Evolutionary conservation across 2,888 invertebrate genomes (phyloP), one percentile per base, ranked within the genome.

Genomic region (Andrena flavipes): DNA sequence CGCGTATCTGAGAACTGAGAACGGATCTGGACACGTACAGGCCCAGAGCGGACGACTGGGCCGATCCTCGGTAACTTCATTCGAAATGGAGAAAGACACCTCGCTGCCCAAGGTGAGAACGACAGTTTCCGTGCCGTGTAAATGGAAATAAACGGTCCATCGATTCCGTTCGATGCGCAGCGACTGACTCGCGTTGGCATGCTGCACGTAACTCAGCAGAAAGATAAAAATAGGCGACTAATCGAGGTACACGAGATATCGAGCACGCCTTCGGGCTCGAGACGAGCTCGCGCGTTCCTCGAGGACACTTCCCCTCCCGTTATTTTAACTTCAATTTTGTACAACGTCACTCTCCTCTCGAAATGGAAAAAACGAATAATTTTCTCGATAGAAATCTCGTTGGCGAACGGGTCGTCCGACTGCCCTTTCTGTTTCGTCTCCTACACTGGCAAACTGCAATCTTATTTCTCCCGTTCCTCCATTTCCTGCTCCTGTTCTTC

Each of bases 181-280:
- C 56, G 65, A 70, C 56, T 62, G 67, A 69, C 42, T 65, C 56
- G 76, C 67, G 56, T 35, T 35, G 70, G 63, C 82, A 80, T 72
- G 79, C 82, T 81, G 76, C 79, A 60, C 76, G 73, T 65, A 74
- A 75, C 76, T 83, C 76, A 84, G 87, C 84, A 80, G 82, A 85
- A 88, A 88, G 82, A 76, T 86, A 86, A 82, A 89, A 85, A 82
- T 85, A 89, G 69, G 72, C 65, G 82, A 84, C 78, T 60, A 73
- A n/a, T 76, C 29, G 77, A 81, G 76, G 65, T 81, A 84, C 79
- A 62, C 51, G 71, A 69, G 78, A 85, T 86, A 82, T 80, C 70
- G 76, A 86, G 79, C 82, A 75, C 71, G 72, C 76, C 67, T 76
- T 76, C 69, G 54, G 75, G 69, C 64, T 26, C 64, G 8, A 65